Conservation (phyloP, 1,140 invertebrate genomes). For the Sipha flava region DNA sequence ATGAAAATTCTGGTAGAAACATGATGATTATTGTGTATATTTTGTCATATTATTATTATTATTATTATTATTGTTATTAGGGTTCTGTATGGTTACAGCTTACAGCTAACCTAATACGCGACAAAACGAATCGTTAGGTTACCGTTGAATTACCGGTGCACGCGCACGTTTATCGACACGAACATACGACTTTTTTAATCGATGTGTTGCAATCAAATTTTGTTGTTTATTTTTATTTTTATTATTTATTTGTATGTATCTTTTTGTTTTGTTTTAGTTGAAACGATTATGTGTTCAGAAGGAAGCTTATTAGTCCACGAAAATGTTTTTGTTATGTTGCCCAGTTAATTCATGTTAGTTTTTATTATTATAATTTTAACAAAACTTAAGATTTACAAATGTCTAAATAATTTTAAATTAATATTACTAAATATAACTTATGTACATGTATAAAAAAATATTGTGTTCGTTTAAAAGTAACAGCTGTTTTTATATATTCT, state of each 20-base stretch:
- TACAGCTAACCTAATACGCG: too few relatives aligned
- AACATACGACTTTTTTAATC: too few relatives aligned
- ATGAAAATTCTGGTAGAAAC: too few relatives aligned
- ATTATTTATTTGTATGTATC: background rate
- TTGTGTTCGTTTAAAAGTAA: conserved; percentile 22
- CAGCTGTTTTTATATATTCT: conserved; percentile 21
- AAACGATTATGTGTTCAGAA: background rate
- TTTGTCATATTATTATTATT: too few relatives aligned
- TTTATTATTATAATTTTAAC: background rate
- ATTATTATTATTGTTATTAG: too few relatives aligned
- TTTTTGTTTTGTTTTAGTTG: background rate
- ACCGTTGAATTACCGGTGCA: too few relatives aligned
- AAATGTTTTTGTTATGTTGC: background rate
- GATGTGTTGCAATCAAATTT: too few relatives aligned
- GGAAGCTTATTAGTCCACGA: background rate
- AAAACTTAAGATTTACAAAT: background rate
- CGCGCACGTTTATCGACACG: too few relatives aligned
- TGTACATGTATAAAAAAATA: background rate
- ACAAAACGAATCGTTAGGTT: too few relatives aligned
- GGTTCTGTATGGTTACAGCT: too few relatives aligned
- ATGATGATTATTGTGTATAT: too few relatives aligned
- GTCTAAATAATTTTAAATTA: background rate
- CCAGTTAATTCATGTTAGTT: background rate
- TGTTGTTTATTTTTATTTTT: background rate
- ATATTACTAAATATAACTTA: background rate